phyloP scores from a whole-genome alignment of 1,140 invertebrate species.

The Oryzaephilus surinamensis region DNA sequence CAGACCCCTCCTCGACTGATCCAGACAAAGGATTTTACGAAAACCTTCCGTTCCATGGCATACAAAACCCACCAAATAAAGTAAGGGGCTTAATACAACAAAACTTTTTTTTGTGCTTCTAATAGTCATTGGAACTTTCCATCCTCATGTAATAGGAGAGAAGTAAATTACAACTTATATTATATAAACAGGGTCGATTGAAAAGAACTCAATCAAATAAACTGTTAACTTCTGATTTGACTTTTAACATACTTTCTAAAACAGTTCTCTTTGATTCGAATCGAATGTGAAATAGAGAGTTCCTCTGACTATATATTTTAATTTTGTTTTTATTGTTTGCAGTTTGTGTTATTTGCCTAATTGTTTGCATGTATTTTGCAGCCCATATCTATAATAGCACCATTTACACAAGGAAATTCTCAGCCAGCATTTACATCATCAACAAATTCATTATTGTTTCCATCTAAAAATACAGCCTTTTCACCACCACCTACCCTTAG shows the following conservation, averaged over 20 bases:
- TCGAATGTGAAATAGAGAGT: too few relatives aligned
- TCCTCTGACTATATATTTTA: constrained; percentile 2
- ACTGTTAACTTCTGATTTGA: too few relatives aligned
- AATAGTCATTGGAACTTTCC: neutral
- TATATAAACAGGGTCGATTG: too few relatives aligned
- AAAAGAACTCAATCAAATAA: too few relatives aligned
- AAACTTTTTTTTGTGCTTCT: neutral
- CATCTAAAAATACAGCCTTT: constrained; percentile 18
- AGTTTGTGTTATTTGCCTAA: constrained; percentile 27
- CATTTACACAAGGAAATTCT: constrained; percentile 31
- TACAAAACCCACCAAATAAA: constrained; percentile 83
- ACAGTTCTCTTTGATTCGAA: neutral
- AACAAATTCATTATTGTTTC: constrained; percentile 11
- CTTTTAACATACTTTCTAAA: too few relatives aligned
- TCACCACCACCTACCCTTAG: constrained; percentile 6
- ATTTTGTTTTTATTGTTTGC: constrained; percentile 17
- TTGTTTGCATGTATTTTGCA: constrained; percentile 29
- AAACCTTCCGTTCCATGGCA: constrained; percentile 86
- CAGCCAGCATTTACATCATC: too few relatives aligned
- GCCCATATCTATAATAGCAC: constrained; percentile 35
- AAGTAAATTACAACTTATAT: too few relatives aligned
- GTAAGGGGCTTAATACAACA: constrained; percentile 48
- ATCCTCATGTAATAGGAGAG: neutral
- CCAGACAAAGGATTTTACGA: constrained; percentile 71
- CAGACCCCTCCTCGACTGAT: constrained; percentile 40